Base-by-base conservation (phyloP, 2,113 vertebrate species). In the Chloebia gouldiae region DNA sequence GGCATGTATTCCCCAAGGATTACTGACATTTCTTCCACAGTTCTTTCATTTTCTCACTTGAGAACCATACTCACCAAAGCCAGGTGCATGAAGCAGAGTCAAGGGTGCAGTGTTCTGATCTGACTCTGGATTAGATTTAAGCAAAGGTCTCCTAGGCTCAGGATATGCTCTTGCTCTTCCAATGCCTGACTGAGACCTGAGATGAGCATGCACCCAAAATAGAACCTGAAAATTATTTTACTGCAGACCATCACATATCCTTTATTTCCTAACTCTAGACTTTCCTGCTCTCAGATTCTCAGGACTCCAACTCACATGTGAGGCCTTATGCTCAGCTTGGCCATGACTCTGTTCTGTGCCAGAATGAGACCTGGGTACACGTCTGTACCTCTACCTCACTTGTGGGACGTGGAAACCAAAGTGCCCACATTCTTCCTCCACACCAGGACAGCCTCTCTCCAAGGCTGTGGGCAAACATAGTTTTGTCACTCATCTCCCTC, bases 341-440 rank as follows among this genome's bases (percentile, higher is more conserved):
- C 20, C 73, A 37, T 17, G n/a, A 35, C 33, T 77, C 24, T 19
- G 11, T 54, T 42, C 61, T 37, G 35, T 72, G 72, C 27, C 28
- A 33, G 23, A 21, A 51, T 40, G 20, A 73, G 81, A 49, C 16
- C 30, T 0, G 0, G 10, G 27, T 45, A 37, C 0, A 2, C 6
- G 2, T 79, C 28, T n/a, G 60, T 12, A 24, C 1, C 7, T 25
- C 9, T 11, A 12, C 27, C 22, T 69, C 11, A 3, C 28, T 61
- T 47, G 45, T n/a, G 60, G 19, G 13, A 23, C 16, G 15, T 7
- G 4, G 56, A 86, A 69, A 47, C 13, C n/a, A 7, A 76, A 82
- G 49, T 21, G 10, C 25, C 50, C 24, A 31, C 53, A 12, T n/a
- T 54, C 8, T 15, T 40, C 47, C 12, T 35, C 51, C 6, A 8